Percentiles rank a stretch among this genome's conserved stretches.
phyloP scores from a whole-genome alignment of 30 jellyfish, hydroid and myxozoan genomes.

The Mastigias papua region DNA sequence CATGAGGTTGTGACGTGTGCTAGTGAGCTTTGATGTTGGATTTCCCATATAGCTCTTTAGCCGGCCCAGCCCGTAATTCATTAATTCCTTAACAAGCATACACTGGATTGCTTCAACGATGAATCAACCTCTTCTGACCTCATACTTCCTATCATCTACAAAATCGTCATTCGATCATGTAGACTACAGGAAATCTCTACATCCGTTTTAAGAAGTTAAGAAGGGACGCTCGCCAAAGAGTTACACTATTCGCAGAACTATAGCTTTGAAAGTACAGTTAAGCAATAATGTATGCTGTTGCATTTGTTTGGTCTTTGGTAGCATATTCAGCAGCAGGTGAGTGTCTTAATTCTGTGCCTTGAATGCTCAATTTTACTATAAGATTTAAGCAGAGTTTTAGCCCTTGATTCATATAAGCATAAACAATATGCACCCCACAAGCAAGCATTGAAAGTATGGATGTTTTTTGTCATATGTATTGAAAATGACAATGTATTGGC shows the following conservation, averaged over 20 bases:
- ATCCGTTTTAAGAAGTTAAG: neutral
- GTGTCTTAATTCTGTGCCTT: neutral
- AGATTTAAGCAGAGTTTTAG: too few species aligned
- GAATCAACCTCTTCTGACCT: neutral
- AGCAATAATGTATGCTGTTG: slow-evolving; percentile 6
- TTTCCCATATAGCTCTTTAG: neutral
- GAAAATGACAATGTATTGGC: too few species aligned
- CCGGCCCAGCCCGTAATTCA: slow-evolving; percentile 17
- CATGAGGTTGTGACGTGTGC: neutral
- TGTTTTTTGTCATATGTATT: too few species aligned
- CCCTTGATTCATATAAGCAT: too few species aligned
- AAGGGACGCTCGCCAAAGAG: neutral
- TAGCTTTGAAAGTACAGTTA: neutral
- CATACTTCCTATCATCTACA: neutral
- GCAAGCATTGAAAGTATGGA: too few species aligned
- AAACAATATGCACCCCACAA: too few species aligned
- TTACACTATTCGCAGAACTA: neutral
- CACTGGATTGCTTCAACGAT: neutral
- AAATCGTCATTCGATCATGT: neutral
- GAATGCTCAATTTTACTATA: too few species aligned
- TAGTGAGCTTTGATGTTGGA: neutral
- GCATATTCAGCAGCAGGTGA: slow-evolving; percentile 26
- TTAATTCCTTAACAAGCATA: neutral
- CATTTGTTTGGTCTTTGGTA: slow-evolving; percentile 6
- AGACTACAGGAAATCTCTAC: neutral